phyloP scores from a whole-genome alignment of 2,113 vertebrate species.

The Craseonycteris thonglongyai region DNA sequence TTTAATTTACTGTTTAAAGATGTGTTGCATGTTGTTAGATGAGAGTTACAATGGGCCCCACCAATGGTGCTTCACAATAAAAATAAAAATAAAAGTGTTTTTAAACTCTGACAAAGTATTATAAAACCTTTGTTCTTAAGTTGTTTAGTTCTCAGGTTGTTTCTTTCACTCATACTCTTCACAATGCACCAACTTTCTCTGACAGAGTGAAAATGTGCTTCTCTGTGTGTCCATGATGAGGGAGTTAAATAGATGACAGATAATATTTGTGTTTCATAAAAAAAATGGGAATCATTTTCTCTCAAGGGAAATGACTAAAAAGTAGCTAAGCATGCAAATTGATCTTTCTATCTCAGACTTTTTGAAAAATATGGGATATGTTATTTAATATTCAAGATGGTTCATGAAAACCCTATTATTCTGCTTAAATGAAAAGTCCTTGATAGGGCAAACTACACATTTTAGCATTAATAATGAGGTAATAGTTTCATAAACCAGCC shows the following conservation, averaged over 20 bases:
- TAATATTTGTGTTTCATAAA: not conserved
- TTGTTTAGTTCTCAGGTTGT: not conserved
- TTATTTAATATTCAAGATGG: not conserved
- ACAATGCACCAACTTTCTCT: not conserved
- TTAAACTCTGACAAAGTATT: not conserved
- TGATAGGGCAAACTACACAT: not conserved
- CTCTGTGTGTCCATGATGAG: not conserved
- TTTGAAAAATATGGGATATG: not conserved
- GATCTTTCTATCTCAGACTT: not conserved
- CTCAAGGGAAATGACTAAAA: not conserved
- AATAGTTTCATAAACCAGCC: not conserved
- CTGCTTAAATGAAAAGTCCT: conserved; percentile 18
- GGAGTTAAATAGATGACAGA: not conserved
- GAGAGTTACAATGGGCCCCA: not conserved
- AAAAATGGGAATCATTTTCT: conserved; percentile 7
- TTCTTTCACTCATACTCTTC: not conserved
- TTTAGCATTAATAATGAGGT: not conserved
- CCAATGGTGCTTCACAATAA: not conserved
- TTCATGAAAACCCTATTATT: conserved; percentile 23
- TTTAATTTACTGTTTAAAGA: not conserved
- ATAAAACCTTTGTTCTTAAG: not conserved
- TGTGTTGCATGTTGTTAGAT: not conserved
- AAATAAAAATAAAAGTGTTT: not conserved
- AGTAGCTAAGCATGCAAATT: not conserved
- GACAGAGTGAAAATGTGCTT: not conserved